phyloP scores from a whole-genome alignment of 1,140 invertebrate species.

The Gonatopus flavifemur region DNA sequence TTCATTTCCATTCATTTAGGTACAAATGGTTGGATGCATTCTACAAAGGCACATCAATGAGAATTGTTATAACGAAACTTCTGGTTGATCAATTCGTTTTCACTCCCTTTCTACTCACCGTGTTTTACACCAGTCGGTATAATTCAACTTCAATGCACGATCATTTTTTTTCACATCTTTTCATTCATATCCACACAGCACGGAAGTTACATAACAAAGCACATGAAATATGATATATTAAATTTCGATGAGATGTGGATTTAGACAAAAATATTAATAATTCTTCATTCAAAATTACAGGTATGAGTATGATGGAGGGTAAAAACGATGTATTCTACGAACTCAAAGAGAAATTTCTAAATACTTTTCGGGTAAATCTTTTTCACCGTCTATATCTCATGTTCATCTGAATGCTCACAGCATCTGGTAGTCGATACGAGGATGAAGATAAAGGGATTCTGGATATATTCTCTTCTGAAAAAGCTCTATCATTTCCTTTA shows the following conservation, averaged over 20 bases:
- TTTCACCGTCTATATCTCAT: too few species aligned
- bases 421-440: too few species aligned
- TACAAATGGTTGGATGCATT: constrained; percentile 76
- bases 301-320: constrained; percentile 72
- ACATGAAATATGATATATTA: too few species aligned
- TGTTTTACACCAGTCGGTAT: constrained; percentile 72
- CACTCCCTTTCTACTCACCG: constrained; percentile 68
- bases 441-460: too few species aligned
- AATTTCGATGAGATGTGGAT: background rate
- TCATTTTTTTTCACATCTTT: too few species aligned
- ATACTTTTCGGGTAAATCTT: constrained; percentile 65
- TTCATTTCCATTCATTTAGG: constrained; percentile 55
- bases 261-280: background rate
- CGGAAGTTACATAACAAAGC: too few species aligned
- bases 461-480: too few species aligned
- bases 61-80: constrained; percentile 70
- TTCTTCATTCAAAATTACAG: constrained; percentile 52
- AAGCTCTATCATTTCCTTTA: too few species aligned
- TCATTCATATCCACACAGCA: too few species aligned
- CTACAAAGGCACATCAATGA: constrained; percentile 66
- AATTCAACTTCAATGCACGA: background rate
- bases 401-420: too few species aligned
- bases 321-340: constrained; percentile 69
- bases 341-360: constrained; percentile 69
- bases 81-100: constrained; percentile 76